Evolutionary conservation across 2,888 invertebrate genomes (phyloP).

Genomic region (Nephrotoma flavescens): DNA sequence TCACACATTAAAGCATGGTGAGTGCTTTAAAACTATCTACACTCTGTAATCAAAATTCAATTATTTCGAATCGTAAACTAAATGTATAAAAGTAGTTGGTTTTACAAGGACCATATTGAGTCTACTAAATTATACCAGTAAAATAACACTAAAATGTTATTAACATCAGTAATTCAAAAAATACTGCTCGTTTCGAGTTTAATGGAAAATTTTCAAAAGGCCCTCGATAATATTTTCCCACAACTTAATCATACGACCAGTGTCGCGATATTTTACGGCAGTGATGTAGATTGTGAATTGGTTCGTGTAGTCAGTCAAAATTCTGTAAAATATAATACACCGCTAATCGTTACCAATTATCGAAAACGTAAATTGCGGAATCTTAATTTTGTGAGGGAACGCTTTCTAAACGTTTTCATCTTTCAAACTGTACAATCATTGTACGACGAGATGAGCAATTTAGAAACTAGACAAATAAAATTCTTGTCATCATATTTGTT

Average conservation of each 20-base stretch:
- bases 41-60: too few species aligned
- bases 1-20: too few species aligned
- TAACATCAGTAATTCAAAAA: not conserved
- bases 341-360: not conserved
- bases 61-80: too few species aligned
- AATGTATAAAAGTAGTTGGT: too few species aligned
- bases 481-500: not conserved
- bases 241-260: not conserved
- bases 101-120: not conserved
- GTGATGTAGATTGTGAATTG: not conserved
- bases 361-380: not conserved
- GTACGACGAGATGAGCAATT: not conserved
- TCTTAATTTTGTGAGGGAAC: not conserved
- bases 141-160: not conserved
- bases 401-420: not conserved
- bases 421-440: not conserved
- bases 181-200: not conserved
- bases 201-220: not conserved
- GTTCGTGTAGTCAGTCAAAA: not conserved
- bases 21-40: too few species aligned
- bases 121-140: not conserved
- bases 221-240: not conserved
- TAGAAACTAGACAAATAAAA: not conserved
- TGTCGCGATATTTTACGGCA: not conserved
- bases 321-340: not conserved